Evolutionary conservation across 1,140 invertebrate genomes (phyloP).

Genomic region (Pomphorhynchus laevis): DNA sequence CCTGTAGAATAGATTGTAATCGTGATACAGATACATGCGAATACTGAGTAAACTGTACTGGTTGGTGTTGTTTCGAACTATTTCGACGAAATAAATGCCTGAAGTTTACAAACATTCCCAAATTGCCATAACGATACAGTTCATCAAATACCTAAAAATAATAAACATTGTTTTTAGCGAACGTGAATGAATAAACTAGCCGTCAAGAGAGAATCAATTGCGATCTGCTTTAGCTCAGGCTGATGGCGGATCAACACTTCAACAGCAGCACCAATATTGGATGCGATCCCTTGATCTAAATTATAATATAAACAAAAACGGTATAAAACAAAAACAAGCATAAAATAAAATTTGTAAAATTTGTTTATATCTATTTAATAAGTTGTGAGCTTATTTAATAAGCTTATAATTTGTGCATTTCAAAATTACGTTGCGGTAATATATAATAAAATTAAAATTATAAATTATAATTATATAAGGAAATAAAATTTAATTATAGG

Average conservation of each 20-base stretch:
- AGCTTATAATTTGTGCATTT: no score
- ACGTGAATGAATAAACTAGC: no score
- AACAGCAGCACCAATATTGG: constrained; percentile 55
- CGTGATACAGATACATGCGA: no score
- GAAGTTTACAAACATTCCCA: not conserved
- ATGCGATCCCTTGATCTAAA: constrained; percentile 26
- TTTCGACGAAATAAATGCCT: not conserved
- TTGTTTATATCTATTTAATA: no score
- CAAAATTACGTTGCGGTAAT: no score
- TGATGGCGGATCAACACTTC: constrained; percentile 66
- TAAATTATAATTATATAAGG: no score
- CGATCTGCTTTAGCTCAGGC: constrained; percentile 37
- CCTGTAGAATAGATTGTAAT: no score
- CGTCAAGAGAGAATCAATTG: constrained; percentile 40
- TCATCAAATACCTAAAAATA: not conserved
- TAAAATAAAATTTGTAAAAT: constrained; percentile 1
- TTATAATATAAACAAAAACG: not conserved
- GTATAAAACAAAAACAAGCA: not conserved
- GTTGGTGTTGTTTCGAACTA: no score
- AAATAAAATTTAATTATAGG: no score
- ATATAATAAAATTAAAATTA: no score
- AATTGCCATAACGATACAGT: not conserved
- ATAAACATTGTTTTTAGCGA: not conserved
- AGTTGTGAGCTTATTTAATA: no score
- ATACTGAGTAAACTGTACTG: no score